Conservation (phyloP, 2,113 vertebrate genomes). For the Microcebus lehilahytsara region DNA sequence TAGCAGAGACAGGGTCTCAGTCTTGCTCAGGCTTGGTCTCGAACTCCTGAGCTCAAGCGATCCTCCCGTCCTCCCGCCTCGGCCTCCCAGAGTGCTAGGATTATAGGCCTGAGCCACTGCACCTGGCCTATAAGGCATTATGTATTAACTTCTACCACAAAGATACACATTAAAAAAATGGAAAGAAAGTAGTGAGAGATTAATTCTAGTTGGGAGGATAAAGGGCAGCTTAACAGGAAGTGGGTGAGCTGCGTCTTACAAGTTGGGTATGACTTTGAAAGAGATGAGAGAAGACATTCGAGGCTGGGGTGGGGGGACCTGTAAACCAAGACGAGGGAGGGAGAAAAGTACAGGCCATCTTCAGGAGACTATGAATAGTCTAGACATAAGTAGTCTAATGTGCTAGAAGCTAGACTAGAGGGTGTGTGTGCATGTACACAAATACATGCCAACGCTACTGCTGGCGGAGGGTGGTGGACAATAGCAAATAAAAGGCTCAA, state of each 20-base stretch:
- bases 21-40: no score
- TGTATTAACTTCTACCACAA: background rate
- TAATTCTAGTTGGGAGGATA: background rate
- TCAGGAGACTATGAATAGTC: background rate
- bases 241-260: background rate
- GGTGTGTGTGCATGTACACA: background rate
- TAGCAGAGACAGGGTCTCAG: no score
- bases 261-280: background rate
- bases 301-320: background rate
- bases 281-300: background rate
- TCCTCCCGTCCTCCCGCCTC: no score
- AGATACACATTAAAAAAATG: background rate
- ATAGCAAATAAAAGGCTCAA: background rate
- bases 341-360: background rate
- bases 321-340: background rate
- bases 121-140: background rate
- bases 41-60: no score
- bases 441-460: background rate
- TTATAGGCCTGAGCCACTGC: no score
- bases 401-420: background rate
- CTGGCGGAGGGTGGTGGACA: background rate
- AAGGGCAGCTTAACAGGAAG: background rate
- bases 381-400: background rate
- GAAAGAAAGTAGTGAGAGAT: background rate
- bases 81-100: no score